phyloP scores from a whole-genome alignment of 2,113 vertebrate species.

The Gymnorhina tibicen region DNA sequence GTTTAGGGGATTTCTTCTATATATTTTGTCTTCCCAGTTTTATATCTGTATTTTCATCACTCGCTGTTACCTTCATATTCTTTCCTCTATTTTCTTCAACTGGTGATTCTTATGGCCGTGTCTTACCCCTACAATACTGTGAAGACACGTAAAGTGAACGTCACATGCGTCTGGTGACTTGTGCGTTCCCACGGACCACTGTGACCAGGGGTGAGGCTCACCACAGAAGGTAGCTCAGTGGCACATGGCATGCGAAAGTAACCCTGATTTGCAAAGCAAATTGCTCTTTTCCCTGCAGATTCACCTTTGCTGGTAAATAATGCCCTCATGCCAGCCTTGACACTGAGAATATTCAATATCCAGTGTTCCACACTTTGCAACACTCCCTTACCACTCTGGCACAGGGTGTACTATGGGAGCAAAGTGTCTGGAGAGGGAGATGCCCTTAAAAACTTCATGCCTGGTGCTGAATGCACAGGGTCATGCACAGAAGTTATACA shows the following conservation, averaged over 20 bases:
- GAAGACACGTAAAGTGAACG: background rate
- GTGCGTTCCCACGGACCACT: background rate
- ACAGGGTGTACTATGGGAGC: rapidly evolving
- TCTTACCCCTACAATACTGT: too few relatives aligned
- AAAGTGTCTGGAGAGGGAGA: background rate
- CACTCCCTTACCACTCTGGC: too few relatives aligned
- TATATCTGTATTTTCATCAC: background rate
- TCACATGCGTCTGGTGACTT: background rate
- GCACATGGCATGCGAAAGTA: background rate
- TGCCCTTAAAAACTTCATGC: background rate
- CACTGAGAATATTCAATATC: background rate
- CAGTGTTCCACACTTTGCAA: background rate
- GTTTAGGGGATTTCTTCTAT: constrained; percentile 17
- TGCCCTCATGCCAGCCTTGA: background rate
- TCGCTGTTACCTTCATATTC: background rate
- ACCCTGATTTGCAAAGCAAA: background rate
- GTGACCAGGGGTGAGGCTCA: background rate
- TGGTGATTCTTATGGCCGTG: background rate
- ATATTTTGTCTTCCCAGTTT: background rate
- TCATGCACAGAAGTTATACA: background rate
- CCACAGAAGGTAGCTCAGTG: background rate
- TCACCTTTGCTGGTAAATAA: background rate
- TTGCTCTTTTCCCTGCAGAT: background rate
- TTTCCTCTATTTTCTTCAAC: background rate
- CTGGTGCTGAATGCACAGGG: background rate